Percentiles rank a stretch among this genome's conserved stretches.
Evolutionary conservation across 2,797 vertebrate species (phyloP).

Genomic region (Austrolebias charrua): DNA sequence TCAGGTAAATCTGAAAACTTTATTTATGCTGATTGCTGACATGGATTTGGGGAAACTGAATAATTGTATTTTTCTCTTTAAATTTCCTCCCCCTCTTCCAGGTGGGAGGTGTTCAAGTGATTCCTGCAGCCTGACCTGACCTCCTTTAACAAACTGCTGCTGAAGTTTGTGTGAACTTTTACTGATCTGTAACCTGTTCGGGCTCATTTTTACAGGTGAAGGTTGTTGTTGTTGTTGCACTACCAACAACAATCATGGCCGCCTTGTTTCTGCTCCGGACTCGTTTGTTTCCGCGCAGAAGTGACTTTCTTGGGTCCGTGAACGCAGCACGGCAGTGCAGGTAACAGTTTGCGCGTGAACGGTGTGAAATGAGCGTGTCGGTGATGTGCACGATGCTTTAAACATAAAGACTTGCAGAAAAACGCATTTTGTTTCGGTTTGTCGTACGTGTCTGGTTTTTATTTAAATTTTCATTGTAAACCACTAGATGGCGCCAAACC

Average conservation of each 20-base stretch:
- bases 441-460: rapidly evolving
- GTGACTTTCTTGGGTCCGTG: not conserved
- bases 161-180: too few species aligned
- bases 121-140: too few species aligned
- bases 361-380: not conserved
- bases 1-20: too few species aligned
- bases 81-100: too few species aligned
- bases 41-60: too few species aligned
- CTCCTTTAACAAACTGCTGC: too few species aligned
- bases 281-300: constrained; percentile 3
- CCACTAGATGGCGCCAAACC: constrained; percentile 50
- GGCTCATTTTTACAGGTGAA: too few species aligned
- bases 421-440: not conserved
- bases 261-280: constrained; percentile 16
- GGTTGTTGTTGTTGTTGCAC: too few species aligned
- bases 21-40: too few species aligned
- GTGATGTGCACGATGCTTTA: not conserved
- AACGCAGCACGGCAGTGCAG: constrained; percentile 16
- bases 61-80: too few species aligned
- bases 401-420: not conserved
- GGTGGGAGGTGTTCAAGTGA: too few species aligned
- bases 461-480: not conserved
- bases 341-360: constrained; percentile 34
- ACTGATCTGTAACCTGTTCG: too few species aligned
- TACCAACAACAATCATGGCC: constrained; percentile 15